Percentiles rank a stretch among this genome's conserved stretches.
Evolutionary conservation across 2,888 invertebrate genomes (phyloP).

Genomic region (Drosophila putrida): DNA sequence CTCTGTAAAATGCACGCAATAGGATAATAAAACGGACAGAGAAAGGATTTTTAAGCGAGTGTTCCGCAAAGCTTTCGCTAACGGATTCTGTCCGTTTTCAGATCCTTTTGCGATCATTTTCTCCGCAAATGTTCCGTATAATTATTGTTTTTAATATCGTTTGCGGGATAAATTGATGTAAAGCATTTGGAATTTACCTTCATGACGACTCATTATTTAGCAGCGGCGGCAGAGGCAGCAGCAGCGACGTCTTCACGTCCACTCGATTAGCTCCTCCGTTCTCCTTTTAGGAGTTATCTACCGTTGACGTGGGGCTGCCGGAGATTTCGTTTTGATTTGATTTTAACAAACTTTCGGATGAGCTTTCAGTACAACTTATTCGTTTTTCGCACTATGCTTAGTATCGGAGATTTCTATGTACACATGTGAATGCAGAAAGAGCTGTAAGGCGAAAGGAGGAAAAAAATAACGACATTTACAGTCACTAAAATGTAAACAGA

Average conservation of each 20-base stretch:
- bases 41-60: too few species aligned
- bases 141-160: too few species aligned
- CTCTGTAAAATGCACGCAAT: too few species aligned
- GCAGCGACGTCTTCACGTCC: conserved; percentile 65
- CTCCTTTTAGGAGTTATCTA: conserved; percentile 30
- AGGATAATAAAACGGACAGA: too few species aligned
- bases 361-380: conserved; percentile 43
- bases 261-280: conserved; percentile 53
- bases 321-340: conserved; percentile 33
- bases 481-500: conserved; percentile 45
- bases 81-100: too few species aligned
- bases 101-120: too few species aligned
- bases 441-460: conserved; percentile 37
- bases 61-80: too few species aligned
- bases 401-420: conserved; percentile 34
- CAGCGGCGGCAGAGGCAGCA: conserved; percentile 52
- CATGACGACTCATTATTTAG: conserved; percentile 94
- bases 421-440: conserved; percentile 39
- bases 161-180: not conserved
- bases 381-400: conserved; percentile 18
- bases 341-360: conserved; percentile 39
- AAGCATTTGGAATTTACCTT: conserved; percentile 90
- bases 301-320: conserved; percentile 31
- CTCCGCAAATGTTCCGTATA: too few species aligned
- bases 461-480: conserved; percentile 16